phyloP scores from a whole-genome alignment of 2,888 invertebrate genomes.

The Drosophila picticornis region DNA sequence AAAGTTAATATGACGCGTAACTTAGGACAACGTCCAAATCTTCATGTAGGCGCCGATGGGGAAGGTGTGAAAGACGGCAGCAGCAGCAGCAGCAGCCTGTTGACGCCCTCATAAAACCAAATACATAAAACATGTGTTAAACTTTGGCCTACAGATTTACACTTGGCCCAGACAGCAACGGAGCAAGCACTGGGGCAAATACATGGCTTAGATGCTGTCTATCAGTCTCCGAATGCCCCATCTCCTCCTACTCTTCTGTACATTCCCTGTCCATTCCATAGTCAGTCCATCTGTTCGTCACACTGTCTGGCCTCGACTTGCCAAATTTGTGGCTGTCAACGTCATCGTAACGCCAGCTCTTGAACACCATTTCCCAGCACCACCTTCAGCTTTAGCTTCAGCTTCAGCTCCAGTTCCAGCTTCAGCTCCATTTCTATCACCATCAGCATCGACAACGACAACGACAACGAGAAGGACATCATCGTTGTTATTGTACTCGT shows the following conservation, averaged over 20 bases:
- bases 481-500: constrained; percentile 38
- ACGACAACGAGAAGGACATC: constrained; percentile 43
- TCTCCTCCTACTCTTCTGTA: neutral
- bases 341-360: constrained; percentile 43
- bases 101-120: constrained; percentile 53
- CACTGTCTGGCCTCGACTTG: constrained; percentile 53
- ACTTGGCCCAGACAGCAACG: constrained; percentile 49
- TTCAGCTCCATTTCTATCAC: constrained; percentile 7
- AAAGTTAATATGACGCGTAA: constrained; percentile 35
- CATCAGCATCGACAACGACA: constrained; percentile 19
- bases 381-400: constrained; percentile 16
- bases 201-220: constrained; percentile 44
- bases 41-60: neutral
- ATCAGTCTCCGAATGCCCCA: constrained; percentile 2
- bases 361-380: constrained; percentile 26
- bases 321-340: constrained; percentile 73
- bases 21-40: constrained; percentile 37
- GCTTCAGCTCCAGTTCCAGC: constrained; percentile 9
- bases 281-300: constrained; percentile 26
- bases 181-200: constrained; percentile 22
- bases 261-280: neutral
- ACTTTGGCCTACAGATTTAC: constrained; percentile 54
- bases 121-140: constrained; percentile 62
- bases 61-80: neutral
- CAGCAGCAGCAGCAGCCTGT: constrained; percentile 41